Conservation (phyloP, 2,797 vertebrate species). For the Calcarius lapponicus region DNA sequence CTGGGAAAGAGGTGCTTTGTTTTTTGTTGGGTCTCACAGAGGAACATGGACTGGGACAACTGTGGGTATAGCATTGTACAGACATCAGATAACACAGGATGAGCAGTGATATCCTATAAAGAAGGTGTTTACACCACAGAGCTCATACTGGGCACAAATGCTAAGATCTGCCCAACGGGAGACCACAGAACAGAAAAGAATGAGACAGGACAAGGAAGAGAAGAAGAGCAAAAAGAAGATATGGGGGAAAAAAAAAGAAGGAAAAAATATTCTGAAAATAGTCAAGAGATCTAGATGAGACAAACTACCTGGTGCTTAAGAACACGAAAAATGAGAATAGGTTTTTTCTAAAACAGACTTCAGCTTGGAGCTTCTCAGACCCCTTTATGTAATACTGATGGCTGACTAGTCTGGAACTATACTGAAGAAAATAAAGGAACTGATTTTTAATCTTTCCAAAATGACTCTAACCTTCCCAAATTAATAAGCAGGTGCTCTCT, state of each 20-base stretch:
- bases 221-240: neutral
- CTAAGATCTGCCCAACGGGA: neutral
- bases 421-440: neutral
- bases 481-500: neutral
- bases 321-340: neutral
- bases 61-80: neutral
- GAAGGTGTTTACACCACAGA: neutral
- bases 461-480: neutral
- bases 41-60: rapidly evolving
- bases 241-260: rapidly evolving
- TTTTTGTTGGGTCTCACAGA: neutral
- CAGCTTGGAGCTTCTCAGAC: neutral
- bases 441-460: neutral
- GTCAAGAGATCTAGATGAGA: neutral
- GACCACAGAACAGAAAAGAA: neutral
- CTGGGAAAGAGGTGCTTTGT: neutral
- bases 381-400: neutral
- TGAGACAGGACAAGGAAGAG: neutral
- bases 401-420: neutral
- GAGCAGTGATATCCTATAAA: neutral
- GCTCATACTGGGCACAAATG: neutral
- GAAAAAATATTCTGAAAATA: neutral
- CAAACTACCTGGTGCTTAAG: neutral
- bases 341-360: neutral
- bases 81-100: neutral